Evolutionary conservation across 2,113 vertebrate species (phyloP), one percentile per base, ranked within the genome.

Genomic region (Semicossyphus pulcher): DNA sequence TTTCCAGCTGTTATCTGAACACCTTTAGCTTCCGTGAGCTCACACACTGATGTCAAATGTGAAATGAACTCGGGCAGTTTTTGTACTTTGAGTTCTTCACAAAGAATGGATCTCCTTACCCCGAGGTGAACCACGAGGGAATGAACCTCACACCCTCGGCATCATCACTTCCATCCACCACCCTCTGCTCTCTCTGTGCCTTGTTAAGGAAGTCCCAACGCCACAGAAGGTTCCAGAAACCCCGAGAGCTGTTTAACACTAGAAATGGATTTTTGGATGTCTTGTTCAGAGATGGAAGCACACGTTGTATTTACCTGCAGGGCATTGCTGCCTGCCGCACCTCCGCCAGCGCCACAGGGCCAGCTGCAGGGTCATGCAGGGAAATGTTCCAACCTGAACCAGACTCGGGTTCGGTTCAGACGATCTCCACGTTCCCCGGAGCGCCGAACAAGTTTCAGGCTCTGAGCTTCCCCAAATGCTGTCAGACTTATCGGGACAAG

Each of bases 301-400:
- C n/a, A n/a, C n/a, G n/a, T n/a, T n/a, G n/a, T n/a, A n/a, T n/a
- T n/a, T n/a, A n/a, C n/a, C n/a, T n/a, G n/a, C n/a, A n/a, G n/a
- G n/a, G n/a, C n/a, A n/a, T n/a, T n/a, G n/a, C n/a, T n/a, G n/a
- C n/a, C n/a, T n/a, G n/a, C n/a, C n/a, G n/a, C n/a, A n/a, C n/a
- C n/a, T n/a, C n/a, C n/a, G n/a, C n/a, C n/a, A n/a, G n/a, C n/a
- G n/a, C n/a, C n/a, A n/a, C n/a, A n/a, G n/a, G n/a, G n/a, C n/a
- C n/a, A n/a, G n/a, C n/a, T n/a, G n/a, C n/a, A n/a, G n/a, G n/a
- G n/a, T n/a, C n/a, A n/a, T n/a, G n/a, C 15, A 61, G 26, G 57
- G 65, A 77, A 78, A 59, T 3, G 21, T 42, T 59, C 59, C 7
- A 49, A 63, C 6, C 9, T 37, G 58, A 69, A 32, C 28, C 32